Percentiles rank a stretch among this genome's conserved stretches.
phyloP scores from a whole-genome alignment of 2,888 invertebrate genomes.

The Acronicta leporina region DNA sequence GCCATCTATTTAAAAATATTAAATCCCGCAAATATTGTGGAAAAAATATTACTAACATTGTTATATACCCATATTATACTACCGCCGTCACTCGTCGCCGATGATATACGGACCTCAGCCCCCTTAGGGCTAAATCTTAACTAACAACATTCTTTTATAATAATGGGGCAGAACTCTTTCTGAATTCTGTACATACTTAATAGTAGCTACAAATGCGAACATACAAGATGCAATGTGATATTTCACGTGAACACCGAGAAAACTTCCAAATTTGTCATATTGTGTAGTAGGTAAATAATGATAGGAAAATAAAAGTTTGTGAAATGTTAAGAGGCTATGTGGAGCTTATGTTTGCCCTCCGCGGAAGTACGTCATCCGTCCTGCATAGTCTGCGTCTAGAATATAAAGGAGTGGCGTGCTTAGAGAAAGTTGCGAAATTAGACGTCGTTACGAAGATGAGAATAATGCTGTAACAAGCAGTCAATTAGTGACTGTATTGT shows the following conservation, averaged over 20 bases:
- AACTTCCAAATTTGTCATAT: constrained; percentile 49
- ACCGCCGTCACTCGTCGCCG: no score
- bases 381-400: constrained; percentile 42
- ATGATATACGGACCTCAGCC: no score
- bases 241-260: constrained; percentile 29
- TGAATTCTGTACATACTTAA: constrained; percentile 1
- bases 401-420: constrained; percentile 28
- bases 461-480: background rate
- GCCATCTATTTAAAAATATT: background rate
- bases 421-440: constrained; percentile 20
- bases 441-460: background rate
- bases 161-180: no score
- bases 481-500: background rate
- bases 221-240: background rate
- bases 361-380: constrained; percentile 49
- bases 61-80: no score
- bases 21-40: background rate
- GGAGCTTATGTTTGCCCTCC: constrained; percentile 50
- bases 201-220: constrained; percentile 13
- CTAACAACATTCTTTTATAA: no score
- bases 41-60: background rate
- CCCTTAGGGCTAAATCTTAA: no score
- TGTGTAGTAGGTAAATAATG: constrained; percentile 23
- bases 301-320: constrained; percentile 31
- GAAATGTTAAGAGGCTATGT: constrained; percentile 29